Evolutionary conservation across 2,888 invertebrate species (phyloP).

Genomic region (Lissonota sp.): DNA sequence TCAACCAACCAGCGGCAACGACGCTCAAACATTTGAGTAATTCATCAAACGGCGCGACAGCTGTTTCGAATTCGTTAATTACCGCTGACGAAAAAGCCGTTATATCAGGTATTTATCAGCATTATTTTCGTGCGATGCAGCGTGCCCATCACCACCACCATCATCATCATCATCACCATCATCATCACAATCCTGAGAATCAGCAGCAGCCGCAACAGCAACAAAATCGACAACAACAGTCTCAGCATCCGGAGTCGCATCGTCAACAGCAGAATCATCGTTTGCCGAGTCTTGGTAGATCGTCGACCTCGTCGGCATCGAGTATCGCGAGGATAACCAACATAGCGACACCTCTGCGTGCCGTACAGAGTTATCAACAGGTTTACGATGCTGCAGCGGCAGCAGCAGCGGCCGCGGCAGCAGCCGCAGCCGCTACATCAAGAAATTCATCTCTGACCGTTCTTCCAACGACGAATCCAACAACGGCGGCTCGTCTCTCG

Average conservation of each 20-base stretch:
- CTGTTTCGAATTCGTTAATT: slow-evolving; percentile 67
- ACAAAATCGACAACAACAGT: slow-evolving; percentile 69
- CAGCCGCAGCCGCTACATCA: slow-evolving; percentile 58
- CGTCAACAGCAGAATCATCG: slow-evolving; percentile 65
- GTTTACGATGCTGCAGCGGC: slow-evolving; percentile 64
- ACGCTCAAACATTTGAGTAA: slow-evolving; percentile 40
- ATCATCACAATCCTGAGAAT: slow-evolving; percentile 67
- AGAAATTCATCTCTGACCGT: slow-evolving; percentile 36
- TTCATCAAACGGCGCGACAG: slow-evolving; percentile 49
- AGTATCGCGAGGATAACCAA: slow-evolving; percentile 46
- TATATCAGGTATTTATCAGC: slow-evolving; percentile 81
- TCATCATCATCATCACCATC: slow-evolving; percentile 66
- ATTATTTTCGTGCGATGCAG: slow-evolving; percentile 79
- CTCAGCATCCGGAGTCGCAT: slow-evolving; percentile 70
- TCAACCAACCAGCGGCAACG: slow-evolving; percentile 45
- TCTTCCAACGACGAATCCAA: slow-evolving; percentile 55
- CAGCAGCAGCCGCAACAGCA: slow-evolving; percentile 69
- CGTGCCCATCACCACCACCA: slow-evolving; percentile 75
- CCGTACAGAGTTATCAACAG: slow-evolving; percentile 63
- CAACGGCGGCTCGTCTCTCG: slow-evolving; percentile 64
- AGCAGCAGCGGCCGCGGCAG: slow-evolving; percentile 68
- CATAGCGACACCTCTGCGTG: slow-evolving; percentile 54
- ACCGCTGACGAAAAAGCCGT: slow-evolving; percentile 79
- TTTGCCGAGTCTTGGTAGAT: slow-evolving; percentile 67
- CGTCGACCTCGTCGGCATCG: slow-evolving; percentile 69